A percentile compares a stretch with the other conserved stretches of the same genome.
phyloP scores from a whole-genome alignment of 2,113 vertebrate species.

The Melozone crissalis region DNA sequence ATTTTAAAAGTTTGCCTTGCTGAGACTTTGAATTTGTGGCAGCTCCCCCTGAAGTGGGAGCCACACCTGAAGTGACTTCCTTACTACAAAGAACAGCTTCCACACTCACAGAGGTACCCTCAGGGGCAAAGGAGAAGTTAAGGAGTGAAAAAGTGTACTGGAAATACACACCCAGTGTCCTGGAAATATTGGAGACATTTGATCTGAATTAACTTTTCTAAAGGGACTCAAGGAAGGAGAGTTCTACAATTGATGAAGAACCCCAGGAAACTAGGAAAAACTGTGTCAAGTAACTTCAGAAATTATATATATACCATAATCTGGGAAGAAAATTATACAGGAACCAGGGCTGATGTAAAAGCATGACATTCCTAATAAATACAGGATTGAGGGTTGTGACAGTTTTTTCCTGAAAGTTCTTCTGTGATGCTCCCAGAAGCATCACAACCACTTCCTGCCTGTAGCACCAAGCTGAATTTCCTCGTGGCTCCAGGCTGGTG shows the following conservation, averaged over 20 bases:
- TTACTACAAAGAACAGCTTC: background rate
- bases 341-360: background rate
- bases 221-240: background rate
- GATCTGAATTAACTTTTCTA: background rate
- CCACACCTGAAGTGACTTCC: background rate
- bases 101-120: background rate
- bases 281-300: background rate
- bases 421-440: background rate
- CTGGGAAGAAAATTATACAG: background rate
- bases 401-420: background rate
- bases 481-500: rapidly evolving
- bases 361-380: background rate
- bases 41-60: background rate
- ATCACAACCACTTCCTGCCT: background rate
- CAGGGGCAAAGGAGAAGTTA: background rate
- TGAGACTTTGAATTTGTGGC: background rate
- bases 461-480: background rate
- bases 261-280: background rate
- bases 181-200: background rate
- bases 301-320: background rate
- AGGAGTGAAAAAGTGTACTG: background rate
- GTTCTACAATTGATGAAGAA: background rate
- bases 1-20: background rate
- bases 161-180: background rate
- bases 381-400: background rate